Conservation (phyloP, 2,888 invertebrate species). For the Steinernema scapterisci region DNA sequence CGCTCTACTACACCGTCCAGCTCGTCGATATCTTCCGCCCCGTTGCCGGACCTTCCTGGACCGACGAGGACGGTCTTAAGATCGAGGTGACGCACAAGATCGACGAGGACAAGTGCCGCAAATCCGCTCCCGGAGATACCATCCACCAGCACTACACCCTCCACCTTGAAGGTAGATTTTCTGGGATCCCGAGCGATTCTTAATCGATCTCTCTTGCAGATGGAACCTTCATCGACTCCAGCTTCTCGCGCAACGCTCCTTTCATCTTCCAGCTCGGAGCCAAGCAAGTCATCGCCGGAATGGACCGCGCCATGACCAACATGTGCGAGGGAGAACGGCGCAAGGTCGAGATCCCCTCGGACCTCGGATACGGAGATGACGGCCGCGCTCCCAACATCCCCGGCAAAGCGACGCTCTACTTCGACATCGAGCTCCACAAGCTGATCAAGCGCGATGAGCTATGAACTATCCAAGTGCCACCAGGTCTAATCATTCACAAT, state of each 20-base stretch:
- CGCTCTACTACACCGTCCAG: conserved; percentile 66
- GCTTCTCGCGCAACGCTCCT: conserved; percentile 62
- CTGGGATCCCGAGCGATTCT: not conserved
- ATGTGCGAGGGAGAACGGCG: conserved; percentile 67
- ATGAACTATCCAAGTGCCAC: conserved; percentile 39
- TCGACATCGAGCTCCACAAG: conserved; percentile 66
- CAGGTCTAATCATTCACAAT: not conserved
- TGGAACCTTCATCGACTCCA: conserved; percentile 66
- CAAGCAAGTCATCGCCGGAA: conserved; percentile 65
- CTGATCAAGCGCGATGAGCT: conserved; percentile 62
- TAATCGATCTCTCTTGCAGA: conserved; percentile 42
- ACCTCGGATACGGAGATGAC: conserved; percentile 63
- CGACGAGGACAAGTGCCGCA: conserved; percentile 47
- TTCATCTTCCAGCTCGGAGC: conserved; percentile 64
- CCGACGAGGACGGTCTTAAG: conserved; percentile 61
- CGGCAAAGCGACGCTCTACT: conserved; percentile 64
- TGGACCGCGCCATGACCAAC: conserved; percentile 64
- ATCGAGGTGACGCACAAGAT: conserved; percentile 58
- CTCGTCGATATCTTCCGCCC: conserved; percentile 65
- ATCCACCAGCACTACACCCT: conserved; percentile 65
- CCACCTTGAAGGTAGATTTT: conserved; percentile 51
- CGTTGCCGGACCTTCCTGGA: conserved; percentile 64
- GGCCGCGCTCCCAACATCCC: conserved; percentile 64
- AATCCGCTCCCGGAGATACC: conserved; percentile 52
- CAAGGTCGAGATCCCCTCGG: conserved; percentile 64